A percentile compares a stretch with the other conserved stretches of the same genome.
Conservation (phyloP, 1,140 invertebrate genomes). For the Drosophila sproati region DNA sequence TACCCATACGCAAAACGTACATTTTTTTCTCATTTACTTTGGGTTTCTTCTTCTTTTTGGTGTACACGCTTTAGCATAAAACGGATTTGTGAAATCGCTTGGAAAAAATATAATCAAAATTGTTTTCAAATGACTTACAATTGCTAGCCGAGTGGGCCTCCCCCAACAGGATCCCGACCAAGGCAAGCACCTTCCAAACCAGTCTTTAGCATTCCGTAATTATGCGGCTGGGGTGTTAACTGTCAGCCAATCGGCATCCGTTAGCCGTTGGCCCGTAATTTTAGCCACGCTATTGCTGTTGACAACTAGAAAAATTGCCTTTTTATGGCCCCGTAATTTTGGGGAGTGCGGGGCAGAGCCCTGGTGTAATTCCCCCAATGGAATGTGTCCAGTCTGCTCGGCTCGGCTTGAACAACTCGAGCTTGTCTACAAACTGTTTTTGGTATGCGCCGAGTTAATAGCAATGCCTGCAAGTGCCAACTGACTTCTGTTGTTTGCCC, state of each 20-base stretch:
- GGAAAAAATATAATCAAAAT: slow-evolving; percentile 84
- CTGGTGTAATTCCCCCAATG: slow-evolving; percentile 18
- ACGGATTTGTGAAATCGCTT: slow-evolving; percentile 82
- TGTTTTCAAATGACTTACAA: slow-evolving; percentile 83
- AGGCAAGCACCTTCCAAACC: neutral
- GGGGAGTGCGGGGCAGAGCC: neutral
- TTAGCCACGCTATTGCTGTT: slow-evolving; percentile 78
- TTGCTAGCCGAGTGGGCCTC: slow-evolving; percentile 52
- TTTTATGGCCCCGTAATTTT: slow-evolving; percentile 57
- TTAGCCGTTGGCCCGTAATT: slow-evolving; percentile 57
- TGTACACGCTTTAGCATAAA: slow-evolving; percentile 62
- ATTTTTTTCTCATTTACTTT: slow-evolving; percentile 31
- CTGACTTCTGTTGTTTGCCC: slow-evolving; percentile 46
- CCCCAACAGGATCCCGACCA: neutral
- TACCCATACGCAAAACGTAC: slow-evolving; percentile 79
- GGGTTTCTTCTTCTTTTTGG: neutral
- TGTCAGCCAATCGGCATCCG: slow-evolving; percentile 73
- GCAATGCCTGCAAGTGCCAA: slow-evolving; percentile 57
- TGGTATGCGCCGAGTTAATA: slow-evolving; percentile 75
- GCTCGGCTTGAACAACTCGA: slow-evolving; percentile 14
- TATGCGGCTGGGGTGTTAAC: slow-evolving; percentile 77
- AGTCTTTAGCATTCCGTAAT: slow-evolving; percentile 49
- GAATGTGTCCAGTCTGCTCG: slow-evolving; percentile 51
- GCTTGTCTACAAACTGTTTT: slow-evolving; percentile 41
- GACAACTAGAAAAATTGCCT: slow-evolving; percentile 82